These are phyloP conservation scores for Sympetrum striolatum DNA, from an alignment of 2,888 invertebrate genomes.

Conservation along the genomic window DNA sequence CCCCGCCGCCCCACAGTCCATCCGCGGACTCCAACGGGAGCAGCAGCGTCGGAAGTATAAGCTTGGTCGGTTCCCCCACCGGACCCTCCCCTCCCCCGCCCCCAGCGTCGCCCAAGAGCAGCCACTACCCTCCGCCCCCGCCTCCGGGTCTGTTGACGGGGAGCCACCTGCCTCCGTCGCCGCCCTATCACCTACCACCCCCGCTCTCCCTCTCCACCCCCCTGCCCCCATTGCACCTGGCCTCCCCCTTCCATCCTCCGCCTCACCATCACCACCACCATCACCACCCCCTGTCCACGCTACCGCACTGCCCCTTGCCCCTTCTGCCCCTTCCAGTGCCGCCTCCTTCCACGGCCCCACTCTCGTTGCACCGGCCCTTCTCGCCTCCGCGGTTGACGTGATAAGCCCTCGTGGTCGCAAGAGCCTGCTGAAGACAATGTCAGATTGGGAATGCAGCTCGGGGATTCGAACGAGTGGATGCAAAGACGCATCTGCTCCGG, in stretches of 20 bases:
- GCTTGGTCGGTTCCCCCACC: not conserved
- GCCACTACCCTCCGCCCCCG: slow-evolving; percentile 3
- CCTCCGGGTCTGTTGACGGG: not conserved
- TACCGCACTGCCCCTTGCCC: slow-evolving; percentile 30
- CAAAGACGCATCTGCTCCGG: not conserved
- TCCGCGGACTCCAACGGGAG: slow-evolving; percentile 1
- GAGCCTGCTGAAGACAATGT: not conserved
- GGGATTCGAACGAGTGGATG: not conserved
- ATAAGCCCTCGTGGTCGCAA: not conserved
- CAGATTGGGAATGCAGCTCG: not conserved
- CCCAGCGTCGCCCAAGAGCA: not conserved
- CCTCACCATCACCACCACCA: slow-evolving; percentile 42
- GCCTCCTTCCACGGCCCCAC: slow-evolving; percentile 45
- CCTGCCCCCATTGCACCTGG: slow-evolving; percentile 15
- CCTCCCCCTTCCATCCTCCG: not conserved
- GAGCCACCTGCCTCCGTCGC: slow-evolving; percentile 31
- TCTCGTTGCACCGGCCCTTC: slow-evolving; percentile 47
- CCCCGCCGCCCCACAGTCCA: not conserved
- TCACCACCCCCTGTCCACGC: slow-evolving; percentile 45
- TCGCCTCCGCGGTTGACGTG: slow-evolving; percentile 35
- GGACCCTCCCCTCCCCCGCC: slow-evolving; percentile 1
- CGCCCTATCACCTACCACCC: slow-evolving; percentile 27
- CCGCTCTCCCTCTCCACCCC: slow-evolving; percentile 14
- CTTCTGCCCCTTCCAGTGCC: slow-evolving; percentile 42
- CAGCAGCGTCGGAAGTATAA: not conserved